These are phyloP conservation scores for Cyanoderma ruficeps DNA, from an alignment of 2,113 vertebrate genomes.

Conservation along the genomic window DNA sequence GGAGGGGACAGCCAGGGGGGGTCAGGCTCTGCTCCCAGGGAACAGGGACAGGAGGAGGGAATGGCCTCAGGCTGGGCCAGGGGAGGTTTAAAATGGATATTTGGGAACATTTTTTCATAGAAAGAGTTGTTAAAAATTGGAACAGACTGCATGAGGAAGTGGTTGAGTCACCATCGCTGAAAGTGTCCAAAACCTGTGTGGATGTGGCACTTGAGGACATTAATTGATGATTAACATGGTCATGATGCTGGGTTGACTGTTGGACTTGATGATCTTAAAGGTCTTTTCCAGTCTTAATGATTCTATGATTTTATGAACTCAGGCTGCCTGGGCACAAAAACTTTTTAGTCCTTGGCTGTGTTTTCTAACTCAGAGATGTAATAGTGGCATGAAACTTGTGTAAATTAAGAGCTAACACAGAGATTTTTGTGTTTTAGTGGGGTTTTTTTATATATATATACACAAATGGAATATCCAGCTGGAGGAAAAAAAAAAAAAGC, in stretches of 20 bases:
- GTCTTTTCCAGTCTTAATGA: not conserved
- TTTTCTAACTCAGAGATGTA: not conserved
- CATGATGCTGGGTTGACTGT: not conserved
- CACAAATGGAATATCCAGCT: not conserved
- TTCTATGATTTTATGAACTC: not conserved
- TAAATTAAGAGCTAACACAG: not conserved
- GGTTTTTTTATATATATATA: not conserved
- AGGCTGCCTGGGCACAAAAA: not conserved
- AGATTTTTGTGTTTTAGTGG: not conserved
- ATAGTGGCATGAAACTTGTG: not conserved
- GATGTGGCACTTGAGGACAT: not conserved
- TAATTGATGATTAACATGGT: not conserved
- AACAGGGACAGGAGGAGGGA: not conserved
- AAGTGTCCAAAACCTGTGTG: not conserved
- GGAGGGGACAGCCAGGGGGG: not conserved
- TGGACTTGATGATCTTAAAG: not conserved
- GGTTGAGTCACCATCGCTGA: not conserved
- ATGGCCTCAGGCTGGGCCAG: accelerated
- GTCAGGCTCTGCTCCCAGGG: not conserved
- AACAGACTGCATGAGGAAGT: not conserved
- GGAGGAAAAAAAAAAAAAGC: not conserved
- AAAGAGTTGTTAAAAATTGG: not conserved
- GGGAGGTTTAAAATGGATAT: no score
- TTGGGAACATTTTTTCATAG: not conserved
- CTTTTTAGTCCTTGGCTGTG: not conserved